Evolutionary conservation across 1,140 invertebrate species (phyloP).

Genomic region (Limonius californicus): DNA sequence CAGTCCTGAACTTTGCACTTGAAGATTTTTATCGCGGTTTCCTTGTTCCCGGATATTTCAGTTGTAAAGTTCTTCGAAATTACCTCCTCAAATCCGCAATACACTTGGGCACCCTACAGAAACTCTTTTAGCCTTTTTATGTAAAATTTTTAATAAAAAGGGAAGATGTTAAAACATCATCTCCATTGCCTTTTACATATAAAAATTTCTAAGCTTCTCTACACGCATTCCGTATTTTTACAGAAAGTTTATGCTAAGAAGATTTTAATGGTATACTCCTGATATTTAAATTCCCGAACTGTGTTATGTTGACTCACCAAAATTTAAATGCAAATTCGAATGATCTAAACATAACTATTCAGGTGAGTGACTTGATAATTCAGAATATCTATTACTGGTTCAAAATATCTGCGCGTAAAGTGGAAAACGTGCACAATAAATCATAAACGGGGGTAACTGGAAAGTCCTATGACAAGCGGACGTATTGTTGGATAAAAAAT

Average conservation of each 20-base stretch:
- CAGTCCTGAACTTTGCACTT: slow-evolving; percentile 13
- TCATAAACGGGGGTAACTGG: slow-evolving; percentile 8
- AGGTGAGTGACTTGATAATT: too few relatives aligned
- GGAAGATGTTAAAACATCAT: background rate
- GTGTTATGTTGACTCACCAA: too few relatives aligned
- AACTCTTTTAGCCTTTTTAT: background rate
- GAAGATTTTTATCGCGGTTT: slow-evolving; percentile 6
- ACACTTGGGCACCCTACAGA: background rate
- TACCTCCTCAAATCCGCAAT: background rate
- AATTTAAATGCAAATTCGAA: background rate
- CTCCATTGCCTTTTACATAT: too few relatives aligned
- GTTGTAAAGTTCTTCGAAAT: background rate
- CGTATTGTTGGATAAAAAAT: slow-evolving; percentile 21
- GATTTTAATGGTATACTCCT: too few relatives aligned
- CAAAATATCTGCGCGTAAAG: too few relatives aligned
- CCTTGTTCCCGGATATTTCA: slow-evolving; percentile 6
- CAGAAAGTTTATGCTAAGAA: too few relatives aligned
- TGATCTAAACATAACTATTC: background rate
- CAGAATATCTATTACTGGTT: too few relatives aligned
- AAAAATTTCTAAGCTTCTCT: too few relatives aligned
- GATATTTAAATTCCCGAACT: too few relatives aligned
- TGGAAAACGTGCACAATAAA: slow-evolving; percentile 11
- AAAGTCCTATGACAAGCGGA: slow-evolving; percentile 13
- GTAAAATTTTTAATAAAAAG: slow-evolving; percentile 3
- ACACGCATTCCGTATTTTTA: too few relatives aligned